Base-by-base conservation (phyloP, 92 coral and sea anemone genomes). In the Hydrozoanthus gracilis region DNA sequence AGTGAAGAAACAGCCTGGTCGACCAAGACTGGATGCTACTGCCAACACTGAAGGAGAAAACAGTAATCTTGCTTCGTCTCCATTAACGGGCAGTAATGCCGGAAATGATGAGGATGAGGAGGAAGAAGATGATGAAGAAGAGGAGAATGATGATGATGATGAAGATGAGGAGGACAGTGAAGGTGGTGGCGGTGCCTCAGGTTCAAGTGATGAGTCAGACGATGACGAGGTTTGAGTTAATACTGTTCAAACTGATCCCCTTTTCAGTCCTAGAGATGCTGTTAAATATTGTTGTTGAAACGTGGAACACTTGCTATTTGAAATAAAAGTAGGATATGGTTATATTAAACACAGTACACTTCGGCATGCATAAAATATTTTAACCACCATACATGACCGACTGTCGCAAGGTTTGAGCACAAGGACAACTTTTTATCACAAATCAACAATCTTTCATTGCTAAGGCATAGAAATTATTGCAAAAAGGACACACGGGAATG, bases 1-100 rank as follows among this genome's bases (percentile, higher is more conserved):
- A 84, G 95, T 95, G 71, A 96, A 96, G 92, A 96, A 96, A 55
- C 96, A 96, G 15, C 98, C 98, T 4, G 96, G 98, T 17, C 96
- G 96, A 15, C 98, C 98, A 15, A 89, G 93, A 73, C 91, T 89
- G 20, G 88, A 76, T 83, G 92, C 89, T 39, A 76, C 84, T 15
- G 71, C 68, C 51, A 68, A 86, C 44, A 78, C 92, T 3, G 88
- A 82, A 67, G 92, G 87, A 11, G 98, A 96, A 46, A 93, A 93
- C 90, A 92, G 94, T 67, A 90, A 79, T 16, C 87, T 88, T 60
- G 67, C 88, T 6, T 67, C 91, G 79, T 87, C 95, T 3, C 75
- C 88, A 66, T 89, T 92, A 54, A 92, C 86, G 4, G 93, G 88
- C 69, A 90, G 95, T 82, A 88, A 82, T 73, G 93, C 92, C 78